Conservation (phyloP, 2,113 vertebrate genomes). For the Hiodon tergisus region DNA sequence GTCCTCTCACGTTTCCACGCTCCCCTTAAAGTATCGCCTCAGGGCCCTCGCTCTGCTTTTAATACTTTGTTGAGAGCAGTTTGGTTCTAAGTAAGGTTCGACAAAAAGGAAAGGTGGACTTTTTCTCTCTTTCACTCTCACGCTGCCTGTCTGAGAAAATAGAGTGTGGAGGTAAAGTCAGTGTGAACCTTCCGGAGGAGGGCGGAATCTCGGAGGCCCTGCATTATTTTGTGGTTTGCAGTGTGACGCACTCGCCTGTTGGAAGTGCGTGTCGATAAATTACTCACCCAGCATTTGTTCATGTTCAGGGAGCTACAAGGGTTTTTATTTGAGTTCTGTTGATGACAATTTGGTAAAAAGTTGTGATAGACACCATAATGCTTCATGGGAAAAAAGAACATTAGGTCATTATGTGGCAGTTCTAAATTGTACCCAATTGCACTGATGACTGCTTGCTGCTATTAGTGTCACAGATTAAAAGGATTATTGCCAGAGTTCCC, state of each 20-base stretch:
- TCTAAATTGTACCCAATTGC: too few species aligned
- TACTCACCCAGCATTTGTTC: background rate
- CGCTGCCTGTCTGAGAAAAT: background rate
- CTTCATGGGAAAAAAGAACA: background rate
- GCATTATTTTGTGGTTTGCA: background rate
- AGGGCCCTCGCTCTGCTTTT: background rate
- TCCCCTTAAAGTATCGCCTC: background rate
- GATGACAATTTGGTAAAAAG: background rate
- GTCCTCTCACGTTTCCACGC: background rate
- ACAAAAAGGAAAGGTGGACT: background rate
- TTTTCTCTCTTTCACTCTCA: background rate
- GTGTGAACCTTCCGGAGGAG: background rate
- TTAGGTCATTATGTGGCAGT: background rate
- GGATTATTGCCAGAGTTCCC: too few species aligned
- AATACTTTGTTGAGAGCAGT: background rate
- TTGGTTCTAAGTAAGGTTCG: background rate
- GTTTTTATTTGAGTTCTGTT: too few species aligned
- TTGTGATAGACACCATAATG: background rate
- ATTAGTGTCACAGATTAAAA: too few species aligned
- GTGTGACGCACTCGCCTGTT: background rate
- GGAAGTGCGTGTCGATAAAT: background rate
- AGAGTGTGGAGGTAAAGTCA: background rate
- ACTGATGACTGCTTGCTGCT: too few species aligned
- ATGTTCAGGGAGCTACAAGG: too few species aligned
- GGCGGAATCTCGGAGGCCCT: background rate